These are phyloP conservation scores for Thaumatotibia leucotreta DNA, from an alignment of 1,140 invertebrate species.

Conservation along the genomic window DNA sequence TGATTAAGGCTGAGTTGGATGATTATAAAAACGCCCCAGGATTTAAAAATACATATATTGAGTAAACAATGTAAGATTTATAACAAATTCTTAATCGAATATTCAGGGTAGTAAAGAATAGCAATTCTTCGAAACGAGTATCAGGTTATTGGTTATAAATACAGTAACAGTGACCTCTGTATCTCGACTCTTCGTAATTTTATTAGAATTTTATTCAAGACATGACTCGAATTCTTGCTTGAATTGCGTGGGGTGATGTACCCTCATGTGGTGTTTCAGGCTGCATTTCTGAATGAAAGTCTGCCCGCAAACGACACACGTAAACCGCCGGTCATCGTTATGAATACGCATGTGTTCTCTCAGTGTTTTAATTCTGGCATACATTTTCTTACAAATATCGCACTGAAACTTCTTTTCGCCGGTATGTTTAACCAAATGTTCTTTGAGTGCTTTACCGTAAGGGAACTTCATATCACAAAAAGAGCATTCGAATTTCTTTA, in stretches of 20 bases:
- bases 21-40: not conserved
- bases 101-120: not conserved
- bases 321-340: slow-evolving; percentile 60
- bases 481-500: slow-evolving; percentile 37
- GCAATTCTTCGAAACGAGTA: not conserved
- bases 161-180: too few relatives aligned
- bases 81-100: not conserved
- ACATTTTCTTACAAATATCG: slow-evolving; percentile 72
- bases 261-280: slow-evolving; percentile 59
- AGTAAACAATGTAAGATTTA: not conserved
- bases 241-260: slow-evolving; percentile 46
- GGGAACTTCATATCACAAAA: slow-evolving; percentile 35
- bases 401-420: slow-evolving; percentile 59
- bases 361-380: slow-evolving; percentile 69
- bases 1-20: not conserved
- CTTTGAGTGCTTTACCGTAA: slow-evolving; percentile 43
- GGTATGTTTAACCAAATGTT: slow-evolving; percentile 55
- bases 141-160: too few relatives aligned
- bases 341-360: slow-evolving; percentile 75
- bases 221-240: not conserved
- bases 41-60: not conserved
- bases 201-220: not conserved
- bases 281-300: slow-evolving; percentile 73
- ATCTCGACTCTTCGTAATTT: too few relatives aligned
- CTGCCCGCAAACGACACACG: slow-evolving; percentile 74